Evolutionary conservation across 2,797 vertebrate species (phyloP).

Genomic region (Loris lydekkerianus): DNA sequence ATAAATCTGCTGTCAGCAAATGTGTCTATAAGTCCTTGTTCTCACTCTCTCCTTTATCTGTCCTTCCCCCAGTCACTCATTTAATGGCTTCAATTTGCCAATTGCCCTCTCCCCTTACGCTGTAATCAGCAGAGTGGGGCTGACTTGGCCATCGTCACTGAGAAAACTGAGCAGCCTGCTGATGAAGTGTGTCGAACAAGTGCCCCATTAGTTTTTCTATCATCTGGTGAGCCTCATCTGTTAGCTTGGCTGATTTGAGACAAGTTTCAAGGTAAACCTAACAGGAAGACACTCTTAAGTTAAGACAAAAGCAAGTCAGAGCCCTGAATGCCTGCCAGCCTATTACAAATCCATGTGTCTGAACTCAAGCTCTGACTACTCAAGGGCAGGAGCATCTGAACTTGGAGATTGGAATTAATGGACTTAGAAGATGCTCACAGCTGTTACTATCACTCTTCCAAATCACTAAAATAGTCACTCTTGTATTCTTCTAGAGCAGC

Average conservation of each 20-base stretch:
- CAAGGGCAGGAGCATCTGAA: neutral
- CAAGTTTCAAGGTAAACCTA: slow-evolving; percentile 52
- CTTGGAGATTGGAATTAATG: neutral
- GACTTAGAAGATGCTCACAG: neutral
- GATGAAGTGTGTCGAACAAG: neutral
- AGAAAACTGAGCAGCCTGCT: neutral
- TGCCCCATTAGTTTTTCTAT: neutral
- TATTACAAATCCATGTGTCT: slow-evolving; percentile 25
- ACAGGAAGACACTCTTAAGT: neutral
- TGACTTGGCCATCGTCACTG: neutral
- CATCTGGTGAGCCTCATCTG: neutral
- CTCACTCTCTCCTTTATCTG: neutral
- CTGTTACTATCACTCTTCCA: neutral
- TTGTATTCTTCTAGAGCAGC: neutral
- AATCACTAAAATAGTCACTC: neutral
- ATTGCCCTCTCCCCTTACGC: neutral
- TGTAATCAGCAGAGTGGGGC: neutral
- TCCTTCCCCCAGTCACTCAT: neutral
- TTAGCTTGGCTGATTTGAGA: slow-evolving; percentile 20
- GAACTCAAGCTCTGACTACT: slow-evolving; percentile 1
- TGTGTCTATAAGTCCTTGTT: neutral
- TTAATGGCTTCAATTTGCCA: neutral
- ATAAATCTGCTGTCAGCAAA: neutral
- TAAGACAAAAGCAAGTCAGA: slow-evolving; percentile 37
- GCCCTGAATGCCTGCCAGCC: neutral